Conservation (phyloP, 2,888 invertebrate genomes). For the Cephalotes varians region DNA sequence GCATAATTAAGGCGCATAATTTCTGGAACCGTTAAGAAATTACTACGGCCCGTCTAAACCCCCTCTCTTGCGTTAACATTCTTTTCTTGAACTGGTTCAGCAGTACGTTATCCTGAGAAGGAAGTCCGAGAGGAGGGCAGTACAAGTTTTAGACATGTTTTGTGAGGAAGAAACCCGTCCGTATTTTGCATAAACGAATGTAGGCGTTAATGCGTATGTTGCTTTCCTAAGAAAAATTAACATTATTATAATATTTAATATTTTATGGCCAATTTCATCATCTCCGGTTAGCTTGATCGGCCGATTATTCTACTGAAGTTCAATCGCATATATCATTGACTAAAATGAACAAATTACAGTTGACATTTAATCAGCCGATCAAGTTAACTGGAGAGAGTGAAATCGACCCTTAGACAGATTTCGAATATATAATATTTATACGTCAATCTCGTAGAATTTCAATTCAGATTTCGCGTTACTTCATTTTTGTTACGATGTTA, state of each 20-base stretch:
- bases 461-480: background rate
- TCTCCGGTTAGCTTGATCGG: too few species aligned
- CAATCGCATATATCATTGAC: too few species aligned
- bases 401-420: too few species aligned
- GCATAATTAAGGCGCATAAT: slow-evolving; percentile 71
- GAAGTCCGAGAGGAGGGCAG: slow-evolving; percentile 17
- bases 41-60: slow-evolving; percentile 54
- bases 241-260: too few species aligned
- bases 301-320: too few species aligned
- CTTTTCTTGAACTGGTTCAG: slow-evolving; percentile 73
- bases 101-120: slow-evolving; percentile 52
- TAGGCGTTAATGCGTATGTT: background rate
- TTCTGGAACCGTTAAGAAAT: slow-evolving; percentile 73
- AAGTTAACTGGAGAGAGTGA: too few species aligned
- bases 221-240: background rate
- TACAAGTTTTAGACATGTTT: slow-evolving; percentile 41
- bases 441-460: background rate
- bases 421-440: too few species aligned
- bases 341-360: too few species aligned
- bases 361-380: too few species aligned
- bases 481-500: slow-evolving; percentile 1
- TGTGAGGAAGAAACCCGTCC: slow-evolving; percentile 61
- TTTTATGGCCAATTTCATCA: too few species aligned
- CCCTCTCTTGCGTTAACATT: slow-evolving; percentile 36
- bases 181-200: slow-evolving; percentile 63